These are phyloP conservation scores for Solea senegalensis DNA, from an alignment of 2,113 vertebrate genomes.

Conservation along the genomic window DNA sequence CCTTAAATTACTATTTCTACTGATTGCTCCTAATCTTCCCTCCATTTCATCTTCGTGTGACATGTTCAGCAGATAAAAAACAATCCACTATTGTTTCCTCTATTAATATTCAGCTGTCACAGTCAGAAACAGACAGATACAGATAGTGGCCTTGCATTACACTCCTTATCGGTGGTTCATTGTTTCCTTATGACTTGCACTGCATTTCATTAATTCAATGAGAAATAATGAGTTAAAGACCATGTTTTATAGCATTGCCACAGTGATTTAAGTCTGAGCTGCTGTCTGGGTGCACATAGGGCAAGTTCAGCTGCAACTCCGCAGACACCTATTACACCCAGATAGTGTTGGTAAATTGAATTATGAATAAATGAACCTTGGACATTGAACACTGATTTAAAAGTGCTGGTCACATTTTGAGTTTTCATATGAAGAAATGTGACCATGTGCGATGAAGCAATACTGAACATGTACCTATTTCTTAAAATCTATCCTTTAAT, in stretches of 20 bases:
- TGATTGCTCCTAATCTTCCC: too few relatives aligned
- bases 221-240: background rate
- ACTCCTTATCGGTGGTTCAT: background rate
- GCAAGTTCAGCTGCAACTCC: conserved; percentile 23
- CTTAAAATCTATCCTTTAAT: too few relatives aligned
- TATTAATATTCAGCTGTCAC: background rate
- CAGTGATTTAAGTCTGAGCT: background rate
- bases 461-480: background rate
- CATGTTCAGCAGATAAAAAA: too few relatives aligned
- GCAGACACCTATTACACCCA: conserved; percentile 36
- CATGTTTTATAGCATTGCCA: background rate
- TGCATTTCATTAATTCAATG: background rate
- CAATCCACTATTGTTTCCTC: background rate
- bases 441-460: conserved; percentile 1
- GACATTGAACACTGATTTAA: too few relatives aligned
- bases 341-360: conserved; percentile 43
- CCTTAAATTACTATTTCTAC: too few relatives aligned
- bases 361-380: background rate
- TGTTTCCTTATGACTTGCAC: conserved; percentile 8
- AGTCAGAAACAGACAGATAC: background rate
- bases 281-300: too few relatives aligned
- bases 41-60: too few relatives aligned
- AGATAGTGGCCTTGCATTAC: background rate
- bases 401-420: conserved; percentile 27
- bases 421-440: conserved; percentile 26